These are phyloP conservation scores for Pristionchus exspectatus DNA, from an alignment of 2,888 invertebrate genomes.

Conservation along the genomic window DNA sequence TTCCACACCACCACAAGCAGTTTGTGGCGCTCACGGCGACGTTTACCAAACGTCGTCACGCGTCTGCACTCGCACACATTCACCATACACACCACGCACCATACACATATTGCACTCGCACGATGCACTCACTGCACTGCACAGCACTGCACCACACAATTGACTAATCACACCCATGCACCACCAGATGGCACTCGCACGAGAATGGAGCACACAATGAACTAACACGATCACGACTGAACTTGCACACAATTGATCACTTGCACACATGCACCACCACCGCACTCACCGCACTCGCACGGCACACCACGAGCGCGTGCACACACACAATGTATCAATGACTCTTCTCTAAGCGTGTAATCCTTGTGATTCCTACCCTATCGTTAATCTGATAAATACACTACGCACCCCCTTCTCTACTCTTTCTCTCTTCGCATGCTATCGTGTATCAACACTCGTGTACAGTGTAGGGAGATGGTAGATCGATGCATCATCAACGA, in stretches of 20 bases:
- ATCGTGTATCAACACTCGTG: constrained; percentile 37
- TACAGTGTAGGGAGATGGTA: constrained; percentile 36
- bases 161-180: constrained; percentile 35
- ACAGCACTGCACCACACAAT: constrained; percentile 37
- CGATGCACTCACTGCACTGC: constrained; percentile 46
- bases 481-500: constrained; percentile 36
- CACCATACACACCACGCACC: not conserved
- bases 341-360: not conserved
- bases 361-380: constrained; percentile 25
- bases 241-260: constrained; percentile 29
- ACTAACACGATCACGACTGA: constrained; percentile 17
- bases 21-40: constrained; percentile 44
- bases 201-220: not conserved
- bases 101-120: constrained; percentile 7
- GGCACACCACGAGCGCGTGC: not conserved
- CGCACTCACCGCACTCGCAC: constrained; percentile 49
- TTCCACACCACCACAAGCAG: not conserved
- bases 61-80: constrained; percentile 25
- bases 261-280: constrained; percentile 9
- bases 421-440: constrained; percentile 33
- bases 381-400: constrained; percentile 53
- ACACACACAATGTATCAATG: constrained; percentile 19
- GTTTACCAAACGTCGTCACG: constrained; percentile 8
- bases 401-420: constrained; percentile 4
- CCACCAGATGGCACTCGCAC: constrained; percentile 50